Conservation (phyloP, 92 coral and sea anemone species). For the Pocillopora meandrina region DNA sequence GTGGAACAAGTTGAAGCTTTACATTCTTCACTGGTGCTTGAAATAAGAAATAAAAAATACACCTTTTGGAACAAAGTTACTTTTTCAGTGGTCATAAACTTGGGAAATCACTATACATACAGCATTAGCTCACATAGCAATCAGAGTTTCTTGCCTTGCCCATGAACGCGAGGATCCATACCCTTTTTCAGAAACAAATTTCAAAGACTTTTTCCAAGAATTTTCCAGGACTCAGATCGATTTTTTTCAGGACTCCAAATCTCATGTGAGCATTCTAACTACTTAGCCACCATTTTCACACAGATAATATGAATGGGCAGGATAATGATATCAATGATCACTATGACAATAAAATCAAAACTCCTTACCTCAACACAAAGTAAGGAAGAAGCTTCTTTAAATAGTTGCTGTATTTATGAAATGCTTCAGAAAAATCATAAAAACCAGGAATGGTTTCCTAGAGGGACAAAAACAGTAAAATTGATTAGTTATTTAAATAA, state of each 20-base stretch:
- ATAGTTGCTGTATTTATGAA: constrained; percentile 78
- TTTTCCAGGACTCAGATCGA: too few species aligned
- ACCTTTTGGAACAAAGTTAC: too few species aligned
- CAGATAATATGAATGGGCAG: background rate
- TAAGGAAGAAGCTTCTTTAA: constrained; percentile 87
- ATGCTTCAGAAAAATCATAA: constrained; percentile 79
- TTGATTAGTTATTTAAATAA: too few species aligned
- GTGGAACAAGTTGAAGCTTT: constrained; percentile 85
- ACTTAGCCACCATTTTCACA: background rate
- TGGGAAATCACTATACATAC: too few species aligned
- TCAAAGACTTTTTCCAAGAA: too few species aligned
- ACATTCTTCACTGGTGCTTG: constrained; percentile 91
- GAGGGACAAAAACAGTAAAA: background rate
- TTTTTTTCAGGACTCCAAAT: too few species aligned
- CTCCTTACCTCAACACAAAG: constrained; percentile 70
- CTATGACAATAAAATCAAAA: too few species aligned
- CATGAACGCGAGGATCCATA: too few species aligned
- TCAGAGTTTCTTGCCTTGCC: background rate
- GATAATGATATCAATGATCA: too few species aligned
- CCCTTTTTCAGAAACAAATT: too few species aligned
- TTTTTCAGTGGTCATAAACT: too few species aligned
- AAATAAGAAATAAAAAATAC: background rate
- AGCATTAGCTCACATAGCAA: background rate
- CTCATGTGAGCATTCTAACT: background rate
- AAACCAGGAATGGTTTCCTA: constrained; percentile 94